phyloP scores from a whole-genome alignment of 2,888 invertebrate genomes.

The Parnassius mnemosyne region DNA sequence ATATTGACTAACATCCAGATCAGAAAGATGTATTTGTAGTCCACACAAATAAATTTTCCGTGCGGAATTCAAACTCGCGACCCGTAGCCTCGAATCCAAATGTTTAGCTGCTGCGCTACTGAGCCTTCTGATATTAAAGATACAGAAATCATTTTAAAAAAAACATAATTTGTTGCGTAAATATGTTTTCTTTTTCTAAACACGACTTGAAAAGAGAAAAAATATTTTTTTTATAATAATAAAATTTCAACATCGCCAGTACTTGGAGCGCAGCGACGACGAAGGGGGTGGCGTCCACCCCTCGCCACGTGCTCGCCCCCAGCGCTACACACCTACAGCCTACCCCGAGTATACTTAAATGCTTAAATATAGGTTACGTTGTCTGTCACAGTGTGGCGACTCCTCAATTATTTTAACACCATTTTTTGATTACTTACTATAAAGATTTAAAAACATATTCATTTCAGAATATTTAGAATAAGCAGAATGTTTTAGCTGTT shows the following conservation, averaged over 20 bases:
- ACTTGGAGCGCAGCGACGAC: slow-evolving; percentile 51
- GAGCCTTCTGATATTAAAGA: no score
- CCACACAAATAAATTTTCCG: no score
- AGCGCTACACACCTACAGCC: slow-evolving; percentile 26
- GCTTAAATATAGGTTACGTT: slow-evolving; percentile 64
- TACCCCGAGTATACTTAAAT: slow-evolving; percentile 24
- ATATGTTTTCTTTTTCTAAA: no score
- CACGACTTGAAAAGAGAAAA: not conserved
- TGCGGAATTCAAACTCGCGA: no score
- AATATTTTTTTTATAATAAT: not conserved
- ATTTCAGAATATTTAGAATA: no score
- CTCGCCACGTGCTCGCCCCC: slow-evolving; percentile 60
- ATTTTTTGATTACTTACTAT: not conserved
- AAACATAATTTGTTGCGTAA: no score
- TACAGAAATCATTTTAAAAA: no score
- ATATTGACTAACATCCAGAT: no score
- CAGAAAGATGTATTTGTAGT: no score
- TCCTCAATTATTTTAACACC: slow-evolving; percentile 5
- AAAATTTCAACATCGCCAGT: slow-evolving; percentile 32
- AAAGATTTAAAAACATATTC: not conserved
- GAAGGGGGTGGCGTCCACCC: slow-evolving; percentile 52
- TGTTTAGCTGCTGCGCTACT: no score
- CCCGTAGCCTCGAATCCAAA: no score
- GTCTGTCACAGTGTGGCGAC: slow-evolving; percentile 42
- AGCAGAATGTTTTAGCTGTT: no score